Conservation (phyloP, 2,113 vertebrate species). For the Percina caprodes region DNA sequence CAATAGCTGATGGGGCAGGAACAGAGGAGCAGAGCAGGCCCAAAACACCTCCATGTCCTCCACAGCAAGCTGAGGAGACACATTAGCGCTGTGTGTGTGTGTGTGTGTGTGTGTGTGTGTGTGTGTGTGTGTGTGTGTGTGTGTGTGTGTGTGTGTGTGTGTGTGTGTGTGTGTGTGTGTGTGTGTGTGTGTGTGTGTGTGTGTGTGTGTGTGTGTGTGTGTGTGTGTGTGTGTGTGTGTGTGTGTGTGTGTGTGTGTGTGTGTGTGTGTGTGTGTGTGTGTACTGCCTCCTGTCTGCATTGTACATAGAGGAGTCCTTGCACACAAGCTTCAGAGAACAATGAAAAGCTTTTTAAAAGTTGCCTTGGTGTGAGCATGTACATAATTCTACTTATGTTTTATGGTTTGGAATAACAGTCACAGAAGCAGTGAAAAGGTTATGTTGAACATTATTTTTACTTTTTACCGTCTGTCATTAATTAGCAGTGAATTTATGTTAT, state of each 20-base stretch:
- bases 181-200: conserved; percentile 24
- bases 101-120: conserved; percentile 39
- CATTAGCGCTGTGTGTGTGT: conserved; percentile 56
- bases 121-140: conserved; percentile 22
- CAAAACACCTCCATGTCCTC: conserved; percentile 49
- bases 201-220: conserved; percentile 35
- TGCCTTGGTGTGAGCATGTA: conserved; percentile 46
- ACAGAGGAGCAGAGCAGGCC: conserved; percentile 60
- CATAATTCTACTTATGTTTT: conserved; percentile 33
- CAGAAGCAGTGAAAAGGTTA: neutral
- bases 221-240: neutral
- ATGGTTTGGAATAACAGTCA: neutral
- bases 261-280: conserved; percentile 26
- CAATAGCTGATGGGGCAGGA: conserved; percentile 21
- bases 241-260: conserved; percentile 33
- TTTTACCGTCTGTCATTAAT: neutral
- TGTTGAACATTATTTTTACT: neutral
- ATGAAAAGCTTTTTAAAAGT: conserved; percentile 8
- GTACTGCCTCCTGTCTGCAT: neutral
- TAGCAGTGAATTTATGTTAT: neutral
- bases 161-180: neutral
- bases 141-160: conserved; percentile 20
- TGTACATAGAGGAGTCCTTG: conserved; percentile 8
- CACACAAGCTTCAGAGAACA: conserved; percentile 14
- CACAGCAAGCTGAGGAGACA: conserved; percentile 63